Percentiles rank a stretch among this genome's conserved stretches.
phyloP scores from a whole-genome alignment of 2,113 vertebrate genomes.

The Vimba vimba region DNA sequence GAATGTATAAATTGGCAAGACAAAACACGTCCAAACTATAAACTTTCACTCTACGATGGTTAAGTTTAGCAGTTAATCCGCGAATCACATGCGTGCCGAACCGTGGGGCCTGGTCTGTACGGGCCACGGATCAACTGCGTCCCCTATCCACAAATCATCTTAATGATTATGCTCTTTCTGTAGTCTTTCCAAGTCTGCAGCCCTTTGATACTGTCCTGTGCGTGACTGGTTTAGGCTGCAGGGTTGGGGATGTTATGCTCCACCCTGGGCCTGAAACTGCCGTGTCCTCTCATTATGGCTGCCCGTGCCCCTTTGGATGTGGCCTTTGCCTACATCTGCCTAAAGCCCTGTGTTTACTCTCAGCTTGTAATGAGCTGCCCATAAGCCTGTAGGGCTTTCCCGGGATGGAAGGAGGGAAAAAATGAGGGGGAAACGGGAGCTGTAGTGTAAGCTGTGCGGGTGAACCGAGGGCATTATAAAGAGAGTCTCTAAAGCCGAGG shows the following conservation, averaged over 20 bases:
- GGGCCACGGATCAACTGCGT: too few relatives aligned
- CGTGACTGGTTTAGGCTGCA: conserved; percentile 46
- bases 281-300: conserved; percentile 56
- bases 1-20: too few relatives aligned
- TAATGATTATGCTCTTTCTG: conserved; percentile 8
- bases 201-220: conserved; percentile 24
- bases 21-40: too few relatives aligned
- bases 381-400: conserved; percentile 48
- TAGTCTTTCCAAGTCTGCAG: conserved; percentile 14
- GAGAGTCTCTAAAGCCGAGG: neutral
- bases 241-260: conserved; percentile 33
- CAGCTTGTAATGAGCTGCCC: conserved; percentile 53
- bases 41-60: too few relatives aligned
- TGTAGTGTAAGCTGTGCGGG: neutral
- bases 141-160: conserved; percentile 24
- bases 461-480: conserved; percentile 1
- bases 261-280: conserved; percentile 51
- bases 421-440: conserved; percentile 45
- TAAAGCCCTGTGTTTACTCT: conserved; percentile 52
- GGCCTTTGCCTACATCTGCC: conserved; percentile 49
- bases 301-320: conserved; percentile 46
- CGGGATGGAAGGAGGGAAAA: conserved; percentile 14
- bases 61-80: too few relatives aligned
- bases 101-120: too few relatives aligned
- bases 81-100: too few relatives aligned